phyloP scores from a whole-genome alignment of 2,888 invertebrate genomes.

The Periphyllus acericola region DNA sequence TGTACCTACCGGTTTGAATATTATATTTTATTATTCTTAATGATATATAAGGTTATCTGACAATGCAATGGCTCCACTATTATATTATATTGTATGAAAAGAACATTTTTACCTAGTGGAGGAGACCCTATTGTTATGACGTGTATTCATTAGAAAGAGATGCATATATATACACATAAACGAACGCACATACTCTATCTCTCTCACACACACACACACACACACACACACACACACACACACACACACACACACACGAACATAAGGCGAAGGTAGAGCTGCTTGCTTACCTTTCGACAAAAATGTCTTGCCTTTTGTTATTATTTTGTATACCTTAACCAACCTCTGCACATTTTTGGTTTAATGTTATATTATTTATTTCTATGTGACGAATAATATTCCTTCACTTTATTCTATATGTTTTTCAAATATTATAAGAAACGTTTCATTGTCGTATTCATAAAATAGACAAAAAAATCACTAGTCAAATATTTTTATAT shows the following conservation, averaged over 20 bases:
- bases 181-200: neutral
- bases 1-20: conserved; percentile 52
- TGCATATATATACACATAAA: neutral
- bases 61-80: conserved; percentile 56
- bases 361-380: conserved; percentile 31
- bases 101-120: conserved; percentile 59
- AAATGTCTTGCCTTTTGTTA: conserved; percentile 60
- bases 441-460: neutral
- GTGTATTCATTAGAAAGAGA: conserved; percentile 58
- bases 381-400: neutral
- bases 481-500: no score
- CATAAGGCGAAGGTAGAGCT: conserved; percentile 42
- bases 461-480: neutral
- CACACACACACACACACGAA: conserved; percentile 5
- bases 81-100: conserved; percentile 58
- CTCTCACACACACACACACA: neutral
- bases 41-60: conserved; percentile 60
- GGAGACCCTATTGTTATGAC: conserved; percentile 58
- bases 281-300: conserved; percentile 55
- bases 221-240: neutral
- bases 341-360: conserved; percentile 36
- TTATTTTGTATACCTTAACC: conserved; percentile 37
- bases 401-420: neutral
- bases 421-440: neutral
- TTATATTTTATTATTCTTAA: conserved; percentile 60